These are phyloP conservation scores for Hemitrygon akajei DNA, from an alignment of 2,797 vertebrate species.

Conservation along the genomic window DNA sequence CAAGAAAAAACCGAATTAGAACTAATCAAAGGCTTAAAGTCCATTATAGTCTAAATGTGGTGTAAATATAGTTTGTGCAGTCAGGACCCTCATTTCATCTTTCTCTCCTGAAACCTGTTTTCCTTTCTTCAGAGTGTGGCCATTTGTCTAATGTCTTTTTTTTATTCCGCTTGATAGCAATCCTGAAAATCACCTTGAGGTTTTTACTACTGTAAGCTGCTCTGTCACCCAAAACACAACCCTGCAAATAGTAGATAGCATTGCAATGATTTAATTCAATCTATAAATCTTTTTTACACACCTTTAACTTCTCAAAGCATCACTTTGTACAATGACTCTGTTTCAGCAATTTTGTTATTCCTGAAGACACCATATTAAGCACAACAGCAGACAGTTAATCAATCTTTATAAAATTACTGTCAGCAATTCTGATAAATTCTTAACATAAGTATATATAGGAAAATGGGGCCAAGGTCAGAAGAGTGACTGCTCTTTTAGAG, in stretches of 20 bases:
- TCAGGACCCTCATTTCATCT: no score
- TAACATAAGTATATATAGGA: background rate
- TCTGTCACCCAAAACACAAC: background rate
- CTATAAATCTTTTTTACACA: slow-evolving; percentile 22
- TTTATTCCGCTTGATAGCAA: no score
- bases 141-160: no score
- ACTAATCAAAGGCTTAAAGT: no score
- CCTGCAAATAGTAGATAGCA: background rate
- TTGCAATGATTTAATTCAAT: background rate
- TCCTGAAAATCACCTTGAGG: no score
- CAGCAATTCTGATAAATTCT: background rate
- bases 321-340: background rate
- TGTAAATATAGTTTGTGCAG: no score
- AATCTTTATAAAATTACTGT: slow-evolving; percentile 11
- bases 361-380: background rate
- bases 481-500: background rate
- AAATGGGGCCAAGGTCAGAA: background rate
- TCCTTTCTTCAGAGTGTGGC: no score
- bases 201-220: background rate
- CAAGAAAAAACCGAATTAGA: no score
- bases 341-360: background rate
- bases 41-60: no score
- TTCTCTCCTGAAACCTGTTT: no score
- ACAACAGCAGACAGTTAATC: background rate
- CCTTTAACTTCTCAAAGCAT: background rate